Percentiles rank a stretch among this genome's conserved stretches.
phyloP scores from a whole-genome alignment of 53 echinoderm and acorn worm species.

The Mesocentrotus franciscanus region DNA sequence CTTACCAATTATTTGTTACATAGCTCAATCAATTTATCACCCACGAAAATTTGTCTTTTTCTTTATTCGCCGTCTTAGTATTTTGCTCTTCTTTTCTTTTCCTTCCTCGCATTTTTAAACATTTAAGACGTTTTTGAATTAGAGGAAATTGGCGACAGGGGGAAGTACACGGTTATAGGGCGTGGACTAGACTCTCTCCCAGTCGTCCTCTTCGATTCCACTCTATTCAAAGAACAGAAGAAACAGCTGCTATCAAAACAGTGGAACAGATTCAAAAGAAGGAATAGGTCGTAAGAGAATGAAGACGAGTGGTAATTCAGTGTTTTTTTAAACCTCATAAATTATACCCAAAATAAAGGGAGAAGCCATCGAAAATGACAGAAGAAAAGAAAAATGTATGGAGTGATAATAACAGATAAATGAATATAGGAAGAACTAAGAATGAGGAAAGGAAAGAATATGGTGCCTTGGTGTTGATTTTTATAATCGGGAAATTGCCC shows the following conservation, averaged over 20 bases:
- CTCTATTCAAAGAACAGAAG: background rate
- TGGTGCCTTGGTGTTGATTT: too few relatives aligned
- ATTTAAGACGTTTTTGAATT: background rate
- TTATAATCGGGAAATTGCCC: too few relatives aligned
- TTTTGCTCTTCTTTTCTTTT: background rate
- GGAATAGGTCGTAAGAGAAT: background rate
- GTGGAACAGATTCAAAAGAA: background rate
- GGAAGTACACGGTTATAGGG: conserved; percentile 38
- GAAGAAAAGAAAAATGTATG: background rate
- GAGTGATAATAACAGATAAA: too few relatives aligned
- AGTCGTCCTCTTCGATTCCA: conserved; percentile 39
- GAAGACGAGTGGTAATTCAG: background rate
- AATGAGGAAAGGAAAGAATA: too few relatives aligned
- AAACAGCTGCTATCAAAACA: conserved; percentile 31
- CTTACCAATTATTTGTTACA: background rate
- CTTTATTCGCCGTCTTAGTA: background rate
- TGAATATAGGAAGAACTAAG: too few relatives aligned
- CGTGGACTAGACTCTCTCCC: conserved; percentile 44
- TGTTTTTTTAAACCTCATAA: background rate
- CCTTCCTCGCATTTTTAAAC: background rate
- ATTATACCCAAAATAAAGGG: too few relatives aligned
- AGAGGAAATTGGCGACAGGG: conserved; percentile 33
- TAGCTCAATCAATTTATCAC: background rate
- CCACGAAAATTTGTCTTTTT: background rate
- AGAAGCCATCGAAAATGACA: too few relatives aligned